Base-by-base conservation (phyloP, 2,888 invertebrate genomes). In the Andrena marginata region DNA sequence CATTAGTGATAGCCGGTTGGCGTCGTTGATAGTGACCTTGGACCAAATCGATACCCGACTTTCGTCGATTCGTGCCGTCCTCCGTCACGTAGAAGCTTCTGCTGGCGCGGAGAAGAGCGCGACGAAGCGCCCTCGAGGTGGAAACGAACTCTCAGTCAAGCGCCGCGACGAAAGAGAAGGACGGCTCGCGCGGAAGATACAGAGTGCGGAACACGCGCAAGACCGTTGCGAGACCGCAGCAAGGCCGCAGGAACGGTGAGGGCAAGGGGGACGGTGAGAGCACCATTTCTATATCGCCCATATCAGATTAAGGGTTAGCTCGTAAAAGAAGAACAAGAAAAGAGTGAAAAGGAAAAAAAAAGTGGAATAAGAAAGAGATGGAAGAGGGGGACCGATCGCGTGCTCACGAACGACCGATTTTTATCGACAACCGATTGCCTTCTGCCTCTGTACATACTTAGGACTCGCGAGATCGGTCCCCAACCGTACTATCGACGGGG, bases 231-330 rank as follows among this genome's bases (percentile, higher is more conserved):
- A 23, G 23, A 0, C 1, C 23, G 23, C 23, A 23, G 23, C 23
- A 23, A 23, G 23, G 1, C 23, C 23, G 23, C 23, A 10, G 56
- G 20, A 35, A 65, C 49, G 62, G 69, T 20, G 72, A 62, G 65
- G 68, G 67, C 26, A 35, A 60, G 69, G 65, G 67, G 65, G 64
- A 85, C 62, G 77, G 85, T 64, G 70, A 83, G 77, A 62, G 74
- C 51, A 70, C 29, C 71, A 62, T 80, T 77, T 74, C 42, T 42
- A 70, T 42, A 42, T 76, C 63, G 63, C 80, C 67, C 80, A 81
- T 87, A 87, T 87, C 88, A 81, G 64, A 77, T 56, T 76, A 77
- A 83, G 48, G 42, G 51, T 63, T 71, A 67, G 63, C 31, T 64
- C 65, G 23, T 60, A 60, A 49, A 29, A 26, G 42, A 49, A 63